Base-by-base conservation (phyloP, 1,140 invertebrate genomes). In the Brachionus rubens region DNA sequence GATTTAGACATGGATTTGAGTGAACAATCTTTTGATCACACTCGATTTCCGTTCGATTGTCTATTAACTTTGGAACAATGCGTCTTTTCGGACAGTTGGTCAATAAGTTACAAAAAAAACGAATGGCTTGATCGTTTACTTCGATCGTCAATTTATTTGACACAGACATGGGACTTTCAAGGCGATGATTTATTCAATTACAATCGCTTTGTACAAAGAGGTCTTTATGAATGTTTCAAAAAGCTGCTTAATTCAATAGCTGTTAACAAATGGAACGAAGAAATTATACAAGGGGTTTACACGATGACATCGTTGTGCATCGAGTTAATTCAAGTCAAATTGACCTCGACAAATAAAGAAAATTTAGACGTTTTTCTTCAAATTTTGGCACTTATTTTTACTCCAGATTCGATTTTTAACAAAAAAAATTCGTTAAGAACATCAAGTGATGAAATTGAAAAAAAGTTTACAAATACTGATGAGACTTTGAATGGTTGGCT, bases 41-140 rank as follows among this genome's bases (percentile, higher is more conserved):
- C 26, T 26, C 16, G 41, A 76, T 87, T 87, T 80, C 87, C 87
- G 30, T 82, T 85, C 40, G 84, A 85, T n/a, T 86, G 86, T 79
- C 79, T 87, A 40, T 86, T 86, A 82, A 86, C 87, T 78, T 80
- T 88, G 12, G 86, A 87, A 79, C 81, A 81, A n/a, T 79, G 87
- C 47, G 86, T 87, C 24, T 87, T 86, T 81, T 84, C 84, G n/a
- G 86, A 87, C 72, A 82, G 84, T 47, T 87, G 87, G 87, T 86
- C 85, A n/a, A 87, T 88, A 70, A 86, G 87, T 12, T 88, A 87
- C 79, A 87, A 87, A 76, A 83, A 82, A 77, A 86, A 87, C 75
- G 87, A 88, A 79, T 86, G 86, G 26, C 46, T 72, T 12, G 68
- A 72, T 19, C 43, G 68, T 9, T 14, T 72, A 6, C 24, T 72